Base-by-base conservation (phyloP, 1,140 invertebrate genomes). In the Holcopasites calliopsidis region DNA sequence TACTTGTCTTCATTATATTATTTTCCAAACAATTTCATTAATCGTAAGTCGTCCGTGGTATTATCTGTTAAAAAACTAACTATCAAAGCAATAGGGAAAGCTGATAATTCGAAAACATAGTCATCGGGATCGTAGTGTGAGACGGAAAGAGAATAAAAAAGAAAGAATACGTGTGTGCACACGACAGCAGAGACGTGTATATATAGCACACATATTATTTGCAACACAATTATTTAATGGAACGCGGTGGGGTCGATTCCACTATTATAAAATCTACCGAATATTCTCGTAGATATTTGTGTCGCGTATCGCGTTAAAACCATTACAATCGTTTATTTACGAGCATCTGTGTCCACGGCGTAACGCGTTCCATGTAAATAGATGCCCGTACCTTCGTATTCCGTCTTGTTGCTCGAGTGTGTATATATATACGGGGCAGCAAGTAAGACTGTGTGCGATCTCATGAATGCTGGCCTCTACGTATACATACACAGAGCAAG, bases 251-350 rank as follows among this genome's bases (percentile, higher is more conserved):
- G 33, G 18, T 26, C 11, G n/a, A 44, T 57, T 74, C 50, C 21
- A 28, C 21, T 5, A n/a, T 47, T 18, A 40, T 62, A 31, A 66
- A 66, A 47, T n/a, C 21, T 44, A 42, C 10, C 23, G 42, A 74
- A 42, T 18, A 31, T 55, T 55, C 50, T 66, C 23, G 23, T 3
- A 44, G 31, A 49, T 47, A 74, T 38, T 74, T 54, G 50, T 66
- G 13, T 47, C 40, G 40, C 18, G 28, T 74, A 74, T 55, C 31
- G 31, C 40, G 18, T 47, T 54, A 38, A 55, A 65, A 74, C 1
- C 28, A 33, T 66, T 55, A 66, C 40, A 44, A 42, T 74, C 62
- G 40, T 74, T 74, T 74, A 74, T 74, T 74, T 74, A 74, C 50
- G 71, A 66, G 40, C 38, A 66, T 74, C 38, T 44, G 52, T 66